Percentiles rank a stretch among this genome's conserved stretches.
Conservation (phyloP, 2,113 vertebrate genomes). For the Microcebus murinus region DNA sequence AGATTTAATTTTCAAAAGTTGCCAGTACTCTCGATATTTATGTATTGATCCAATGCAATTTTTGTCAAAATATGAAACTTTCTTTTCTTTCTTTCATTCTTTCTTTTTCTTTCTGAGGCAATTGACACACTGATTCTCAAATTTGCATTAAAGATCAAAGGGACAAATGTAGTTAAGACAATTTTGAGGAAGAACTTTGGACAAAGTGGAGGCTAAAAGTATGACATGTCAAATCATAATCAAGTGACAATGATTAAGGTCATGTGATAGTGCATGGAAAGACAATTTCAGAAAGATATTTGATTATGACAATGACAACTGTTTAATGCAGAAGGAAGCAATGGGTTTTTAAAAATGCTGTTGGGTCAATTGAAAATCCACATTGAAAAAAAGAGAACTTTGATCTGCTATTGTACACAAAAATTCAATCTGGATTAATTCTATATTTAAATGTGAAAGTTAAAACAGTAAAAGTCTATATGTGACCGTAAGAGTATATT, state of each 20-base stretch:
- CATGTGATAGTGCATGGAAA: not conserved
- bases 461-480: not conserved
- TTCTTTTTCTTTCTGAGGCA: not conserved
- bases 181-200: not conserved
- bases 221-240: not conserved
- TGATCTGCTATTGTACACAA: not conserved
- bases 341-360: not conserved
- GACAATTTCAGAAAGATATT: not conserved
- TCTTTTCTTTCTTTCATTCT: no score
- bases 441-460: not conserved
- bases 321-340: not conserved
- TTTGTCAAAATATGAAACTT: not conserved
- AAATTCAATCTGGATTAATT: not conserved
- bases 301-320: not conserved
- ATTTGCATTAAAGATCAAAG: not conserved
- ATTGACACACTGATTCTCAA: not conserved
- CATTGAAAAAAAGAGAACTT: not conserved
- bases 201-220: not conserved
- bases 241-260: not conserved
- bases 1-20: not conserved
- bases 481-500: not conserved
- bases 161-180: not conserved
- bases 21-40: not conserved
- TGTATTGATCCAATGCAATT: not conserved
- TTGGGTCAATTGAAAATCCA: not conserved